Percentiles rank a stretch among this genome's conserved stretches.
phyloP scores from a whole-genome alignment of 2,888 invertebrate genomes.

The Spilarctia lutea region DNA sequence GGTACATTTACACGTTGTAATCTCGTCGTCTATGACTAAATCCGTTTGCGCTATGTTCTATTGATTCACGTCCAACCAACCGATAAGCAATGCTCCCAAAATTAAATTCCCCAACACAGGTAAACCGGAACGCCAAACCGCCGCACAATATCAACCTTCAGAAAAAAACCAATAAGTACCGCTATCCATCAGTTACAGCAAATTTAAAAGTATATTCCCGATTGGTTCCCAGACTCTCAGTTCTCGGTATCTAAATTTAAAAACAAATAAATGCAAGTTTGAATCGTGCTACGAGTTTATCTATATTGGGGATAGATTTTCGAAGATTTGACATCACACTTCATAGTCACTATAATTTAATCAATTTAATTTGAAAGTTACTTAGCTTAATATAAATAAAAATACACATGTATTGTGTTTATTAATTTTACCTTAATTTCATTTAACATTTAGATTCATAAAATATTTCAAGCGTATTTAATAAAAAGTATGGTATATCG shows the following conservation, averaged over 20 bases:
- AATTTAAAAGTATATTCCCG: conserved; percentile 1
- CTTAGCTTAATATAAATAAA: no score
- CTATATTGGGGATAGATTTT: background rate
- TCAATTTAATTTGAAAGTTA: no score
- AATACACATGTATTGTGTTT: no score
- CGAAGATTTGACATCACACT: background rate
- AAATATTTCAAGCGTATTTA: no score
- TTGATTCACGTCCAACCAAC: conserved; percentile 6
- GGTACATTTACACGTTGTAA: background rate
- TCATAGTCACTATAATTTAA: no score
- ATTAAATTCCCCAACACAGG: conserved; percentile 19
- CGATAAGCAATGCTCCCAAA: conserved; percentile 5
- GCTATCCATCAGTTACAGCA: background rate
- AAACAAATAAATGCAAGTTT: background rate
- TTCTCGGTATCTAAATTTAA: background rate
- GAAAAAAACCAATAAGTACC: conserved; percentile 8
- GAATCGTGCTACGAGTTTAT: background rate
- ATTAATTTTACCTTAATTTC: no score
- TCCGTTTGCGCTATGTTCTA: background rate
- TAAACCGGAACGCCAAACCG: conserved; percentile 2
- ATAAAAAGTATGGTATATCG: no score
- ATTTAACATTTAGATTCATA: no score
- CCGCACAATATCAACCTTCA: background rate
- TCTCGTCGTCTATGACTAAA: background rate
- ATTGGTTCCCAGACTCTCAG: background rate